Evolutionary conservation across 2,113 vertebrate genomes (phyloP), one percentile per base, ranked within the genome.

Genomic region (Pagrus major): DNA sequence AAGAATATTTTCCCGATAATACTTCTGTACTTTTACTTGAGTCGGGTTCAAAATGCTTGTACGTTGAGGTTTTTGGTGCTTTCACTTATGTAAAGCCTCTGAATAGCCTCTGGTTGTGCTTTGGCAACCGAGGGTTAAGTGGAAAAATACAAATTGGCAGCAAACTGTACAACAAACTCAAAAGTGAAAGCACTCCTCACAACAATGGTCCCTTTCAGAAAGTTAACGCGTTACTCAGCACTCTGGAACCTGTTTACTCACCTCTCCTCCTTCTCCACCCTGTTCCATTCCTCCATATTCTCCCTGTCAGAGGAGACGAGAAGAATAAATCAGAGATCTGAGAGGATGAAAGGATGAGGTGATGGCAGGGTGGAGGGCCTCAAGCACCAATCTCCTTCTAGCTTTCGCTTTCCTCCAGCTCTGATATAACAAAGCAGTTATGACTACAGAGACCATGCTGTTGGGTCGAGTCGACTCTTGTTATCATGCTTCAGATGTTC

Each of bases 261-360:
- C 95, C 94, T 96, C 93, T 90, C 94, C 95, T 80, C 94, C 94
- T 64, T 95, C 92, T 35, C 93, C 94, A 5, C 93, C 95, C 80
- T 93, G 93, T n/a, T 95, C 94, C 93, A 92, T 93, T 37, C 93
- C 94, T 16, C 94, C 94, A 20, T 95, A 95, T 58, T 95, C 94
- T 77, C 89, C 95, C 95, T 96, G 91, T 10, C 15, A 63, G 33
- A 72, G 3, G 68, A 61, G 37, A 77, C 41, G 74, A 60, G 16
- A 35, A 67, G 56, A 42, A 37, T 33, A 14, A 25, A 31, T 52
- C 5, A 58, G n/a, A n/a, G n/a, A n/a, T 55, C 27, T 49, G 77
- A 20, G 8, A 35, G 20, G 46, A 71, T 71, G 71, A 78, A 56
- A 69, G 21, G 18, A 83, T 60, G 49, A 71, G 33, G 15, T 27